phyloP scores from a whole-genome alignment of 1,140 invertebrate genomes.

The Drosophila willistoni region DNA sequence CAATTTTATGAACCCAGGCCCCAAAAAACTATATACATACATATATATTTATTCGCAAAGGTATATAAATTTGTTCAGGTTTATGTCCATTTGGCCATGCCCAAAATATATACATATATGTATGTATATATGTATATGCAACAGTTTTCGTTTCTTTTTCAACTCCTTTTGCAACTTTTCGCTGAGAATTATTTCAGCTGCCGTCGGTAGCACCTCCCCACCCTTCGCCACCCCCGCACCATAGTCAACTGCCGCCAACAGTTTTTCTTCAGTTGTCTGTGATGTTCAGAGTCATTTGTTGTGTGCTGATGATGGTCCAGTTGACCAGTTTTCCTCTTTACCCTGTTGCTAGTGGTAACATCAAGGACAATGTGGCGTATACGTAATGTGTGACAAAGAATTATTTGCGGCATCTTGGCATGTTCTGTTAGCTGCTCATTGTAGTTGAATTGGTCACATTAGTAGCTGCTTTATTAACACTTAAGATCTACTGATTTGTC shows the following conservation, averaged over 20 bases:
- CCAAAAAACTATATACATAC: not conserved
- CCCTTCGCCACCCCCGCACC: no score
- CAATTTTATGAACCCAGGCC: no score
- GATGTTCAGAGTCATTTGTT: not conserved
- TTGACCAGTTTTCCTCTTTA: no score
- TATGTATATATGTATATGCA: not conserved
- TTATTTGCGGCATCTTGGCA: not conserved
- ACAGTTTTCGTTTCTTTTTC: not conserved
- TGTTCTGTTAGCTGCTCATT: no score
- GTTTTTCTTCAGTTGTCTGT: not conserved
- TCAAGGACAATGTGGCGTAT: slow-evolving; percentile 7
- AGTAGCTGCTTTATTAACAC: no score
- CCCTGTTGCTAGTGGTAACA: no score
- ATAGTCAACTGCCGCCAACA: not conserved
- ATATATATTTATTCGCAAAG: not conserved
- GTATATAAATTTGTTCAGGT: not conserved
- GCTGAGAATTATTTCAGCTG: not conserved
- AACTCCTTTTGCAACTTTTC: not conserved
- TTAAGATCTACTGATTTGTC: no score
- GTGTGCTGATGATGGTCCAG: not conserved
- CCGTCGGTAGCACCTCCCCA: not conserved
- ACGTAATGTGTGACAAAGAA: not conserved
- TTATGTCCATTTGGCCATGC: not conserved
- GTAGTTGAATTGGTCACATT: no score
- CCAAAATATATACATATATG: no score